phyloP scores from a whole-genome alignment of 1,140 invertebrate species.

The Ladona fulva region DNA sequence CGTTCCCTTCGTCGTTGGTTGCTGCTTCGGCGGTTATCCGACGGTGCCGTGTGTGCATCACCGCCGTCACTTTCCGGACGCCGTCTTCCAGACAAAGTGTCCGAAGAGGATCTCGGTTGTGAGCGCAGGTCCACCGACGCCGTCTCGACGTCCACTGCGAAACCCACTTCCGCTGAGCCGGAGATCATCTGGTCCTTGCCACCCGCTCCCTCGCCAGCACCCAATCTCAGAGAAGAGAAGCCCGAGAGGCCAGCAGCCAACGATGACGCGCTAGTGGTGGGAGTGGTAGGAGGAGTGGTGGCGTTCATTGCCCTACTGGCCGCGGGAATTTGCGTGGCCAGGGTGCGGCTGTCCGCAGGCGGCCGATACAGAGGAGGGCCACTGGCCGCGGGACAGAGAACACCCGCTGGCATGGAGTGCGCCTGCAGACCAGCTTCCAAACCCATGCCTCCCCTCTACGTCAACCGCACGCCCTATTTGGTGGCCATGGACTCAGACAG shows the following conservation, averaged over 20 bases:
- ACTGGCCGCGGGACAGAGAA: conserved; percentile 35
- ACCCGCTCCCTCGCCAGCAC: conserved; percentile 39
- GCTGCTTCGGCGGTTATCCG: conserved; percentile 42
- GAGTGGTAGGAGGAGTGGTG: conserved; percentile 83
- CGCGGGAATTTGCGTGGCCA: conserved; percentile 77
- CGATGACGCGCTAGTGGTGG: conserved; percentile 84
- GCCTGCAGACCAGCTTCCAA: neutral
- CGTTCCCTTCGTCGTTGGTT: conserved; percentile 68
- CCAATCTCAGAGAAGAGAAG: neutral
- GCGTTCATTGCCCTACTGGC: conserved; percentile 81
- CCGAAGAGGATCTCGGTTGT: conserved; percentile 69
- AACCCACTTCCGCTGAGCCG: conserved; percentile 53
- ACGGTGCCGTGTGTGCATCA: conserved; percentile 51
- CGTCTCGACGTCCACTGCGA: conserved; percentile 34
- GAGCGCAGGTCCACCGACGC: conserved; percentile 35
- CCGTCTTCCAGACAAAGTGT: conserved; percentile 55
- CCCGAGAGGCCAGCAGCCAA: conserved; percentile 45
- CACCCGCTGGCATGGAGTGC: neutral
- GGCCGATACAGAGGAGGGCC: conserved; percentile 56
- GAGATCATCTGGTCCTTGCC: conserved; percentile 81
- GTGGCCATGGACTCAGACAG: neutral
- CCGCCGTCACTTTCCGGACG: conserved; percentile 58
- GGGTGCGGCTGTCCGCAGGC: conserved; percentile 53
- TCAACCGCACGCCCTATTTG: neutral
- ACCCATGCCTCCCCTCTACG: neutral